Base-by-base conservation (phyloP, 2,113 vertebrate genomes). In the Lampris incognitus region DNA sequence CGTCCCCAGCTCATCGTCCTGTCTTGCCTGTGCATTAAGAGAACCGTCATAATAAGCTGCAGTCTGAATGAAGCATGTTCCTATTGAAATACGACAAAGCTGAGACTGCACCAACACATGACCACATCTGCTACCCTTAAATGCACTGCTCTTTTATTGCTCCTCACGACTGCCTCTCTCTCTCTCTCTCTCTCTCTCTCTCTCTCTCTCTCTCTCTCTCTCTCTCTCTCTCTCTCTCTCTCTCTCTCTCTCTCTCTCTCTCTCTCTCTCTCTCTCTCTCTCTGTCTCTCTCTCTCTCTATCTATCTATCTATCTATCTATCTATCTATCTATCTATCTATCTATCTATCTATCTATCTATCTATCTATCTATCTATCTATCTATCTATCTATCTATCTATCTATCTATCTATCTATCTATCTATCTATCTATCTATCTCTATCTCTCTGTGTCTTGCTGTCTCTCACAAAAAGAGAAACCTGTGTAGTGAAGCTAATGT, bases 71-170 rank as follows among this genome's bases (percentile, higher is more conserved):
- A 63, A 65, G 41, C 61, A 64, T 55, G 60, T 50, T 66, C 62
- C 65, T 57, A 64, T 42, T 74, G 65, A 76, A 86, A 75, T 50
- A 71, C 73, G 40, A 74, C 49, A 71, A 72, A 37, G 74, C 61
- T 68, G 63, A 56, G 60, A 42, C 69, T 61, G 71, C 59, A 70
- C 70, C 83, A 55, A 69, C 68, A 76, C 4, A 49, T 24, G 6
- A 78, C 76, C 61, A 9, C 3, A 62, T 74, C 66, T 78, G 49
- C 50, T 50, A 77, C 62, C 58, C 55, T 61, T 13, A 0, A n/a
- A 74, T 69, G 64, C 49, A 9, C 24, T 0, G 0, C 59, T 24
- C 60, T 46, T 38, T 41, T 56, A 3, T 9, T 40, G 13, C n/a
- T 55, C 60, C 9, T 75, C 44, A 69, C 6, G n/a, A 5, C 3